These are phyloP conservation scores for Tauraco hartlaubi DNA, from an alignment of 2,797 vertebrate species.

Conservation along the genomic window DNA sequence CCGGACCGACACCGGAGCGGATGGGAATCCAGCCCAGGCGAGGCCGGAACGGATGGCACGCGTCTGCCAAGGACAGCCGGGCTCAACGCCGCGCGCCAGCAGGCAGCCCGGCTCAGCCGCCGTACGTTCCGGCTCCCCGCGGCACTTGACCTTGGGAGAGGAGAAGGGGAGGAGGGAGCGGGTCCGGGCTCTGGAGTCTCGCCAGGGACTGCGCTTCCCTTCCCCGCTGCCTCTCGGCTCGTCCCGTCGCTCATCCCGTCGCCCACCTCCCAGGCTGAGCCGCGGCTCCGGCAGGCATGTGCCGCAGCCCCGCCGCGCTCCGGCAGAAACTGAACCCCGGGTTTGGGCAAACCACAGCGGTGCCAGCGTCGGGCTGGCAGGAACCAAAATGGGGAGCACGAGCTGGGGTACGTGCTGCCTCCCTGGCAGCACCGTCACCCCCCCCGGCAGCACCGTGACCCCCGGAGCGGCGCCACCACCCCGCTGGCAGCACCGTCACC, in stretches of 20 bases:
- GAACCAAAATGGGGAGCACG: too few species aligned
- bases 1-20: too few species aligned
- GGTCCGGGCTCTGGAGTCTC: too few species aligned
- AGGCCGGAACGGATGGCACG: not conserved
- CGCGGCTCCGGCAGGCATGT: not conserved
- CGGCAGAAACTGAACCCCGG: not conserved
- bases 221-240: not conserved
- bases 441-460: too few species aligned
- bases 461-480: too few species aligned
- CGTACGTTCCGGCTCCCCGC: not conserved
- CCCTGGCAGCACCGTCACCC: too few species aligned
- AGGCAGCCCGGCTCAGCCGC: not conserved
- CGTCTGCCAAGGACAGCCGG: not conserved
- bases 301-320: not conserved
- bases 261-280: not conserved
- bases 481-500: too few species aligned
- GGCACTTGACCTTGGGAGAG: not conserved
- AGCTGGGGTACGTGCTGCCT: too few species aligned
- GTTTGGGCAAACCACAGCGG: not conserved
- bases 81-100: rapidly evolving
- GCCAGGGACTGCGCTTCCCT: not conserved
- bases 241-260: not conserved
- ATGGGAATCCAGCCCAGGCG: not conserved
- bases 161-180: not conserved
- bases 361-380: too few species aligned